phyloP scores from a whole-genome alignment of 1,140 invertebrate genomes.

The Leptonema lineaticorne region DNA sequence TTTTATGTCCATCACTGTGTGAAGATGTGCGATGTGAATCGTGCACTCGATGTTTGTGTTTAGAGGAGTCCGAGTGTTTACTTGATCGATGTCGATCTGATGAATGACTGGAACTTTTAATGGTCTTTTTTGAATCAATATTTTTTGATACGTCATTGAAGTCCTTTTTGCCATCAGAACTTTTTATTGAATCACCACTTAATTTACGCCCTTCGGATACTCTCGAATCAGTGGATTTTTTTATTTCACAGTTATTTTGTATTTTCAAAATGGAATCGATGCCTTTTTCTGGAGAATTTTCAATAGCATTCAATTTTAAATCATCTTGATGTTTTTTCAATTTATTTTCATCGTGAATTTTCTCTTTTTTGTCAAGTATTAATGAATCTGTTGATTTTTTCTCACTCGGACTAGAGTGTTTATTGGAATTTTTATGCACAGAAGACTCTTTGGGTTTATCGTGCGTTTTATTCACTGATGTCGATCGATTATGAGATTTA shows the following conservation, averaged over 20 bases:
- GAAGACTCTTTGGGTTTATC: constrained; percentile 3
- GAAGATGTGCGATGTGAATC: constrained; percentile 19
- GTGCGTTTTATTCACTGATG: constrained; percentile 7
- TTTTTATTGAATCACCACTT: constrained; percentile 32
- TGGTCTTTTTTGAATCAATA: neutral
- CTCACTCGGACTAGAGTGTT: neutral
- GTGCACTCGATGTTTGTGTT: constrained; percentile 29
- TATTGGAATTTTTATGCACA: constrained; percentile 4
- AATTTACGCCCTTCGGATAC: constrained; percentile 25
- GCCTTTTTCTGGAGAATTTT: neutral
- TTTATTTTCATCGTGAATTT: constrained; percentile 17
- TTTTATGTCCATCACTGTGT: constrained; percentile 24
- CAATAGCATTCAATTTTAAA: neutral
- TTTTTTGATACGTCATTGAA: neutral
- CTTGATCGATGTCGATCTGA: constrained; percentile 30
- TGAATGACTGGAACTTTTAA: constrained; percentile 30
- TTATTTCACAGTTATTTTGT: constrained; percentile 9
- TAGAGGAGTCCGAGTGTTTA: constrained; percentile 34
- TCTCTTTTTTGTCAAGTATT: constrained; percentile 12
- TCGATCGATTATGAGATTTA: constrained; percentile 8
- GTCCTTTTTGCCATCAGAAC: constrained; percentile 20
- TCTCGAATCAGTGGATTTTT: constrained; percentile 6
- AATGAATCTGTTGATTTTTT: constrained; percentile 2
- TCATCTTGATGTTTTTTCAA: neutral
- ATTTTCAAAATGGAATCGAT: constrained; percentile 11